Base-by-base conservation (phyloP, 2,888 invertebrate genomes). In the Apamea epomidion region DNA sequence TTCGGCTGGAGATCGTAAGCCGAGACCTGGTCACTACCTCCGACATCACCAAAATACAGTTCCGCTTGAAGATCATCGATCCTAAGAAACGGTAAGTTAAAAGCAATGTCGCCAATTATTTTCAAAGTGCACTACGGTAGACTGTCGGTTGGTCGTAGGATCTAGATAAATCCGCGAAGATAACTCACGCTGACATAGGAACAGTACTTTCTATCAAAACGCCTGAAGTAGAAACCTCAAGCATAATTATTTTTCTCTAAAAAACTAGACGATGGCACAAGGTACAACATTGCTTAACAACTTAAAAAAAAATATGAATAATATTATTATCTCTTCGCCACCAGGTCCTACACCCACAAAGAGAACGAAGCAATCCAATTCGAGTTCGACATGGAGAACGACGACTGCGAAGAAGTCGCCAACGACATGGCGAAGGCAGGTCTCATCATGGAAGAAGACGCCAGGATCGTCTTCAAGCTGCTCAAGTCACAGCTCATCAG, bases 321-420 rank as follows among this genome's bases (percentile, higher is more conserved):
- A 54, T 54, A 54, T 8, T 10, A 25, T 25, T 25, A 54, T 54
- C 8, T 21, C 8, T 21, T 25, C 54, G 8, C 25, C 48, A 42
- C 12, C 89, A 97, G 97, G 71, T 99, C 99, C 67, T 99, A 99
- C 93, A 99, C 99, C 88, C 99, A 99, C 96, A 99, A 99, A 93
- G 99, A 99, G 95, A 99, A 99, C 96, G 99, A 99, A 95, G 99
- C 99, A 21, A 99, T 99, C 90, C 99, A 99, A 96, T 99, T 99
- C 97, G 99, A 99, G 91, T 99, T 99, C 96, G 99, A 99, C 95
- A 98, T 99, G 91, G 98, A 98, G 89, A 97, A 97, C 80, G 99
- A 99, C 95, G 98, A 99, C 93, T 99, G 99, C 82, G 99, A 99
- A 92, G 99, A 99, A 92, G 98, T 99, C 64, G 99, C 99, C 76